phyloP scores from a whole-genome alignment of 2,797 vertebrate genomes.

The Pampus argenteus region DNA sequence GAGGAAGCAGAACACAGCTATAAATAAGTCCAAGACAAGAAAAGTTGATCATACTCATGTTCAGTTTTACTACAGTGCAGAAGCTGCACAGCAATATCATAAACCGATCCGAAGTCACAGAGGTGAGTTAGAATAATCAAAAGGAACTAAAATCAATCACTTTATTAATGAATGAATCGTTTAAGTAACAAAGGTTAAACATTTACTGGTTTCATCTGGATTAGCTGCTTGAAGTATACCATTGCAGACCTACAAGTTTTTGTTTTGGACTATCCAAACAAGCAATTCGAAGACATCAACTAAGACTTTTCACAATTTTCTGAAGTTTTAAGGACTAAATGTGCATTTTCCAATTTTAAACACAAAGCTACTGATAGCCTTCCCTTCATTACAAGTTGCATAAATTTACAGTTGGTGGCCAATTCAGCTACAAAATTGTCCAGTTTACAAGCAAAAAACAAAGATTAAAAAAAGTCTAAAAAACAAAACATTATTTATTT shows the following conservation, averaged over 20 bases:
- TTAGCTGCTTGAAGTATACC: not conserved
- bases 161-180: not conserved
- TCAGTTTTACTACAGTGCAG: slow-evolving; percentile 51
- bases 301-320: not conserved
- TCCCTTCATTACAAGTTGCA: not conserved
- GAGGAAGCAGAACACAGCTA: slow-evolving; percentile 27
- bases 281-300: not conserved
- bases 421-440: not conserved
- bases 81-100: slow-evolving; percentile 34
- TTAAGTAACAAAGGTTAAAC: not conserved
- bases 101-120: slow-evolving; percentile 14
- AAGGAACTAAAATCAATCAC: not conserved
- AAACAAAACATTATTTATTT: not conserved
- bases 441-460: not conserved
- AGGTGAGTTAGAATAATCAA: not conserved
- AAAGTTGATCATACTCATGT: slow-evolving; percentile 36
- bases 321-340: not conserved
- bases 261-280: not conserved
- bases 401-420: too few relatives aligned
- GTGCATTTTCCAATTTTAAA: not conserved
- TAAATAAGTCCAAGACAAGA: slow-evolving; percentile 39
- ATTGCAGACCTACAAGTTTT: not conserved
- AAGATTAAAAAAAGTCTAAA: not conserved
- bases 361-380: too few relatives aligned
- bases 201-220: not conserved